A percentile compares a stretch with the other conserved stretches of the same genome.
Conservation (phyloP, 2,888 invertebrate species). For the Melipona bicolor region DNA sequence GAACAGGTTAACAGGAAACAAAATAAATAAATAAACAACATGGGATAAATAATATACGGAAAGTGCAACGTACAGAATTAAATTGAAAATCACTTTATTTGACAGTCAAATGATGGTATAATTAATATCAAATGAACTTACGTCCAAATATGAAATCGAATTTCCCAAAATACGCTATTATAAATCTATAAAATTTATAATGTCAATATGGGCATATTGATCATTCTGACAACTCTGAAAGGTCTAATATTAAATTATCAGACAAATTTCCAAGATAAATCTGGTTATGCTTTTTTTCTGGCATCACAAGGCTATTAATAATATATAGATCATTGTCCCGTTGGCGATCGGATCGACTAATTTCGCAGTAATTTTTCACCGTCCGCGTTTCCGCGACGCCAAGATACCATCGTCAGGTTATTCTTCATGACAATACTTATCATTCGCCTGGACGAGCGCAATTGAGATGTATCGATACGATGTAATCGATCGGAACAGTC, state of each 20-base stretch:
- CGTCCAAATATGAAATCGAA: neutral
- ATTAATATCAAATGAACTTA: neutral
- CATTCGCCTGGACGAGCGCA: neutral
- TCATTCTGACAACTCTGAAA: neutral
- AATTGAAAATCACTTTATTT: neutral
- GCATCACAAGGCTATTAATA: conserved; percentile 46
- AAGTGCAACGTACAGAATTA: neutral
- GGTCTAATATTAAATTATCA: neutral
- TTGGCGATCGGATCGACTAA: conserved; percentile 43
- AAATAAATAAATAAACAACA: neutral
- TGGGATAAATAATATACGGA: no score
- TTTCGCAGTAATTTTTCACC: conserved; percentile 55
- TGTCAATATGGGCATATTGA: neutral
- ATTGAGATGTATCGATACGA: neutral
- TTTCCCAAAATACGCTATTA: neutral
- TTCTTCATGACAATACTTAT: conserved; percentile 38
- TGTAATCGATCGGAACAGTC: neutral
- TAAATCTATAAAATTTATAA: neutral
- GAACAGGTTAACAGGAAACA: neutral
- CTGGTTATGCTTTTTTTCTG: conserved; percentile 37
- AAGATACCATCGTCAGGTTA: conserved; percentile 21
- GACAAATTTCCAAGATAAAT: conserved; percentile 33
- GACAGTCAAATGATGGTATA: no score
- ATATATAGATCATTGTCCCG: conserved; percentile 45
- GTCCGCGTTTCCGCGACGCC: neutral